Base-by-base conservation (phyloP, 1,140 invertebrate species). In the Nomia melanderi region DNA sequence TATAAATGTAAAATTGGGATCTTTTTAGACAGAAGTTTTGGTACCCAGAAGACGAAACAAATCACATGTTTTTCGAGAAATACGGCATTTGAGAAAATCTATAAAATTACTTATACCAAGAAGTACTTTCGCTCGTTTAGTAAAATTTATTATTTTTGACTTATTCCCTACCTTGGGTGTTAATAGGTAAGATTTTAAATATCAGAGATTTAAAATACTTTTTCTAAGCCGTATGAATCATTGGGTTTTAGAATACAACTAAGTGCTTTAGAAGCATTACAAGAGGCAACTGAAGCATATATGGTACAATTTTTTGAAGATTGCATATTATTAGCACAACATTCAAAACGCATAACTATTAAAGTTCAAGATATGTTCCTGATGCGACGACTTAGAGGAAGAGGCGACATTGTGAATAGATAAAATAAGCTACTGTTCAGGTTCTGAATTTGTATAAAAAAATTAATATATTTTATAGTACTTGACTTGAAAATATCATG, bases 241-340 rank as follows among this genome's bases (percentile, higher is more conserved):
- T 50, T n/a, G 0, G 0, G 2, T 50, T 50, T 44, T 27, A 92
- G 88, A 66, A 94, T 96, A 79, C 94, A 95, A 80, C 77, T 81
- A 8, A 67, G 86, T 7, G 95, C 95, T 17, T 56, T 95, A 3
- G 83, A 92, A 80, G 94, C 93, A 9, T 64, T 95, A 41, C 95
- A 97, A 91, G 95, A 96, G 90, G 94, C 96, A 12, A 90, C 93
- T 62, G 96, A 97, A 90, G 94, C 95, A 78, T 97, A 96, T 86
- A 73, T 97, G 14, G 94, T 96, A 23, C 95, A 96, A 84, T 93
- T 96, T 12, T 96, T 97, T 85, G 94, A 96, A 88, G 96, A 97
- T 89, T 94, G 95, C 57, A 93, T 95, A 84, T 77, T 96, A 86
- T 94, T 95, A 79, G 93, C 96, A 31, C 93, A 94, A 67, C 96